Evolutionary conservation across 2,113 vertebrate species (phyloP).

Genomic region (Eurystomus gularis): DNA sequence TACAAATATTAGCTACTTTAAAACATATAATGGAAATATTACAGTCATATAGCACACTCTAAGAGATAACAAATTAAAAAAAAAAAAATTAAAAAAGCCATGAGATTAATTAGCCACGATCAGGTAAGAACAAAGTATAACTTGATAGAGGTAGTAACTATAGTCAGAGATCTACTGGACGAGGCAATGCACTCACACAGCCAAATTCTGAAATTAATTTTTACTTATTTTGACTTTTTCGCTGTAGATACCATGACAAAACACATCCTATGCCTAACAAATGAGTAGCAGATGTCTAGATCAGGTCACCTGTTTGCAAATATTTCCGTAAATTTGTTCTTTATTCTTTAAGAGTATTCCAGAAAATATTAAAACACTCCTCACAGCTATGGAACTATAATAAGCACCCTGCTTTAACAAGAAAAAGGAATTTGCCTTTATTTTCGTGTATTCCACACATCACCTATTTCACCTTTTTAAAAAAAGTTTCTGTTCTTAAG

Average conservation of each 20-base stretch:
- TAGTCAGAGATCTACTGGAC: neutral
- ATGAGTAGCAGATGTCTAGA: neutral
- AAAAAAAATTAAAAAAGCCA: neutral
- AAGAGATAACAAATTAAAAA: neutral
- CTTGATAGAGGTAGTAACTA: neutral
- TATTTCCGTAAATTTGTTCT: neutral
- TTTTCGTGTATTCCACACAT: neutral
- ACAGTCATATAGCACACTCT: neutral
- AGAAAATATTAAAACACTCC: neutral
- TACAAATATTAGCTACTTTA: neutral
- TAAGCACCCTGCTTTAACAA: neutral
- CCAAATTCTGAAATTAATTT: neutral
- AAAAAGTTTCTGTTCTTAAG: neutral
- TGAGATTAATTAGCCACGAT: neutral
- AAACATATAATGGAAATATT: neutral
- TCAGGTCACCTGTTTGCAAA: constrained; percentile 18
- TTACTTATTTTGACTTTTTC: constrained; percentile 14
- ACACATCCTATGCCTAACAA: neutral
- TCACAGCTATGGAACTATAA: neutral
- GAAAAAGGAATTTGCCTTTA: neutral
- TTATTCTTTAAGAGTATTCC: neutral
- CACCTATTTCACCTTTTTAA: neutral
- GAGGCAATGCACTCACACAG: neutral
- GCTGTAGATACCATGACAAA: neutral
- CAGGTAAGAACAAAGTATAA: neutral